These are phyloP conservation scores for Noctua pronuba DNA, from an alignment of 2,888 invertebrate genomes.

Conservation along the genomic window DNA sequence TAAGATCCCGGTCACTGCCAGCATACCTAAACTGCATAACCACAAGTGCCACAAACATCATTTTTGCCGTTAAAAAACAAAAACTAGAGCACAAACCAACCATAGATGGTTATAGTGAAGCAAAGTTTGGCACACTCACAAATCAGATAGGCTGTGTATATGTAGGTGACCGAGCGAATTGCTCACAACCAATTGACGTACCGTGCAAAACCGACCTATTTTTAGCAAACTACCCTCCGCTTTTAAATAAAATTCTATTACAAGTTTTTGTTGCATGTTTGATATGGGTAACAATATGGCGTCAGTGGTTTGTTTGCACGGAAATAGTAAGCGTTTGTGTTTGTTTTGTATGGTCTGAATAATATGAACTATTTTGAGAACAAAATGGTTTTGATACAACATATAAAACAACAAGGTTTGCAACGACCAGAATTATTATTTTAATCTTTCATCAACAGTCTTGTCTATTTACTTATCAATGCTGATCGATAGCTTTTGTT, in stretches of 20 bases:
- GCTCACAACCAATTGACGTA: conserved; percentile 25
- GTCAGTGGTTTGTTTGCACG: conserved; percentile 15
- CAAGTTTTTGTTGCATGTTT: conserved; percentile 44
- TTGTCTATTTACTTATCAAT: neutral
- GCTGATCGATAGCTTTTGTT: neutral
- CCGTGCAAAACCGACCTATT: conserved; percentile 33
- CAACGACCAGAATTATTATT: neutral
- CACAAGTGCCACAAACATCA: neutral
- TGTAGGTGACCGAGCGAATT: conserved; percentile 42
- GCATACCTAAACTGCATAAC: neutral
- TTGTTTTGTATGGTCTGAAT: conserved; percentile 17
- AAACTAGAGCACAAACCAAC: conserved; percentile 18
- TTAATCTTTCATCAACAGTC: neutral
- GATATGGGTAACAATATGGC: conserved; percentile 30
- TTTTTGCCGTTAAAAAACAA: neutral
- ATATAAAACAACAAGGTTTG: neutral
- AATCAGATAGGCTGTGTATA: conserved; percentile 48
- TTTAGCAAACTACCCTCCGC: conserved; percentile 26
- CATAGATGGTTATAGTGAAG: conserved; percentile 5
- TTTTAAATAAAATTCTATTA: conserved; percentile 46
- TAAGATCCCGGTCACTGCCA: too few species aligned
- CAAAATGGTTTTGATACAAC: neutral
- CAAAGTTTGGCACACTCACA: conserved; percentile 50
- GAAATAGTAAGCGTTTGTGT: conserved; percentile 25
- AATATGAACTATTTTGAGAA: neutral